Evolutionary conservation across 2,797 vertebrate genomes (phyloP), one percentile per base, ranked within the genome.

Genomic region (Helarctos malayanus): DNA sequence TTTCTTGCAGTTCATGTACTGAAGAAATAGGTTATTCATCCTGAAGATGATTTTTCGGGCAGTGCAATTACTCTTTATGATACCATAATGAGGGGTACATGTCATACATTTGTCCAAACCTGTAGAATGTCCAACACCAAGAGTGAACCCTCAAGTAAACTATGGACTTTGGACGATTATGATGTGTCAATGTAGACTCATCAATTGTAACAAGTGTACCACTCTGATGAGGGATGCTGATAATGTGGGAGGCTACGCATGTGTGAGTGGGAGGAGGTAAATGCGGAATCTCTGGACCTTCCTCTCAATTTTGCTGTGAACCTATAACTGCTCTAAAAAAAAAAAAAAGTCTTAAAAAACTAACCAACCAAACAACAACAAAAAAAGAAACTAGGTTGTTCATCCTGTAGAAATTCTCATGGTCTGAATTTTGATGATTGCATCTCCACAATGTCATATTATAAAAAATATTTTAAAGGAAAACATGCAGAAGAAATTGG

Each of bases 371-470:
- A 75, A 47, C 41, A 75, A 75, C 71, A 65, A 65, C 15, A 82
- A 73, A 3, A 47, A 41, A 89, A 91, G n/a, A 96, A 96, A 92
- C n/a, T 41, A 92, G 9, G n/a, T 52, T 94, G 41, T 35, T 94
- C 35, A 95, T 91, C 35, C 69, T 89, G 5, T 79, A 94, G 35
- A 96, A 94, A 93, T 91, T 92, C 38, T 82, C 75, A 93, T 47
- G 86, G 52, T 88, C 49, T 95, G 65, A 93, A 91, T 93, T 91
- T 73, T 91, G 71, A 91, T 94, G n/a, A 95, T 16, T 97, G 15
- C 27, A 94, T 91, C 41, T 95, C 83, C 59, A 93, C 63, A 76
- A 89, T 65, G 25, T 68, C 38, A 81, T 38, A n/a, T 80, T 65
- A 65, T 38, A 95, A 91, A 45, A 79, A 93, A 27, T 69, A 95